Base-by-base conservation (phyloP, 1,140 invertebrate species). In the Pararge aegeria region DNA sequence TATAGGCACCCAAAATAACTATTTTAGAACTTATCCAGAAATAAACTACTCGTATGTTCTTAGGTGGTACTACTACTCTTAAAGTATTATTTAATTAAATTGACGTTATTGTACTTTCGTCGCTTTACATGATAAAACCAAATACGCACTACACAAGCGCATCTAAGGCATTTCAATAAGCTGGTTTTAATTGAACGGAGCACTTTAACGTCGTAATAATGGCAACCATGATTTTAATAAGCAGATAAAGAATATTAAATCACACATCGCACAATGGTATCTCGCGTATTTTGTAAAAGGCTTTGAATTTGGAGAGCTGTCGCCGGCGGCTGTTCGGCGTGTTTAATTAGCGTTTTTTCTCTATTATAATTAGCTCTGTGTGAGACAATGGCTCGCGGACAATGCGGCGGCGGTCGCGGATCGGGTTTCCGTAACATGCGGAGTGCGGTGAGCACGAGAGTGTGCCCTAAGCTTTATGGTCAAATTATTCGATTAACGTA, bases 311-410 rank as follows among this genome's bases (percentile, higher is more conserved):
- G 42, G 40, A 27, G 30, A 44, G 55, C 54, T 48, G 54, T 27
- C n/a, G n/a, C n/a, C 55, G 61, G 52, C 56, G 59, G 65, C 53
- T 56, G 38, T 9, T 42, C 13, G 55, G 55, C 63, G 63, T 58
- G 53, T 67, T 75, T 81, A 81, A 81, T 77, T 79, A 78, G 72
- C 61, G 64, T 73, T 76, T 70, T 76, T 73, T 68, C 65, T 66
- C 60, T 69, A 71, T 69, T 64, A 68, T 72, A 69, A 72, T 72
- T 72, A 72, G 70, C 70, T 56, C 58, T 60, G 57, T 48, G 34
- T 29, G 56, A 54, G 42, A 70, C 61, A 66, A 69, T 55, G 50
- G 29, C 19, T 1, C 44, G 21, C 20, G 1, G 48, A 57, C 53
- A 55, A 48, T 44, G 27, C 20, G 61, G 24, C 21, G 40, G 50